A percentile compares a stretch with the other conserved stretches of the same genome.
Conservation (phyloP, 1,140 invertebrate genomes). For the Musca domestica region DNA sequence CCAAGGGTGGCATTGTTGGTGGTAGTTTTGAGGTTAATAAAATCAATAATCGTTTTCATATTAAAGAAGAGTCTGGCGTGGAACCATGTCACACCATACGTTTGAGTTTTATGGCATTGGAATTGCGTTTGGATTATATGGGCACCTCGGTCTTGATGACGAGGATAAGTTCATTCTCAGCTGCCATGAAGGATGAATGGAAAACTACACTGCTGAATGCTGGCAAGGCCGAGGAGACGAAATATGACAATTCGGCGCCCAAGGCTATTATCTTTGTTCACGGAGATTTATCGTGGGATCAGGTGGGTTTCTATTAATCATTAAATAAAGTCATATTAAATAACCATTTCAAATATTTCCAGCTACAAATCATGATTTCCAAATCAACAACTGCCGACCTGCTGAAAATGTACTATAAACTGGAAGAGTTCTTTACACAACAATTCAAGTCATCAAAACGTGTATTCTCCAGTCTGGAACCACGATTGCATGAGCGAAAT, state of each 20-base stretch:
- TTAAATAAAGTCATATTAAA: no score
- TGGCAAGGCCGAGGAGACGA: slow-evolving; percentile 24
- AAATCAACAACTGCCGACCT: slow-evolving; percentile 95
- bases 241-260: slow-evolving; percentile 27
- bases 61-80: slow-evolving; percentile 83
- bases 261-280: slow-evolving; percentile 86
- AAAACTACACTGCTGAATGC: slow-evolving; percentile 53
- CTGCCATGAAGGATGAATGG: slow-evolving; percentile 83
- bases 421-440: slow-evolving; percentile 96
- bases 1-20: slow-evolving; percentile 94
- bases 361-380: slow-evolving; percentile 86
- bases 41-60: slow-evolving; percentile 84
- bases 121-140: slow-evolving; percentile 93
- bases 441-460: slow-evolving; percentile 91
- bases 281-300: slow-evolving; percentile 90
- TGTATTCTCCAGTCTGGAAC: slow-evolving; percentile 78
- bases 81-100: slow-evolving; percentile 87
- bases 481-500: slow-evolving; percentile 55
- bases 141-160: slow-evolving; percentile 90
- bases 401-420: slow-evolving; percentile 92
- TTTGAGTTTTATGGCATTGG: slow-evolving; percentile 80
- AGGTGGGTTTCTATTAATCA: slow-evolving; percentile 57
- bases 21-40: slow-evolving; percentile 88
- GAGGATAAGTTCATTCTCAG: slow-evolving; percentile 77
- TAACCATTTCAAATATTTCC: no score